These are phyloP conservation scores for Bellardia bayeri DNA, from an alignment of 2,888 invertebrate species.

Conservation along the genomic window DNA sequence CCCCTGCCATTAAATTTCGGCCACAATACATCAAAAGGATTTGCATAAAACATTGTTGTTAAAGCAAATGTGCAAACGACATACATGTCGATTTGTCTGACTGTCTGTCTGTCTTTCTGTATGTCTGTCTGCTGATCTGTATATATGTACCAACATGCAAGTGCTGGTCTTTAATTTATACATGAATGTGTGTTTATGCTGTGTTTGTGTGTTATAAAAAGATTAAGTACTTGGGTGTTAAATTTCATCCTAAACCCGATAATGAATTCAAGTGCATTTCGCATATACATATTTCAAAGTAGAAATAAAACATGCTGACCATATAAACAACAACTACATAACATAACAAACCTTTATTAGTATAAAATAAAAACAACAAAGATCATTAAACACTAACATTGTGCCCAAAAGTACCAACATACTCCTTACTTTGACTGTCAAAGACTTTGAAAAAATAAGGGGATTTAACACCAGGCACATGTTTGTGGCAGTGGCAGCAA, in stretches of 20 bases:
- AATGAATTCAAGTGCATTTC: constrained; percentile 73
- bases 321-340: not conserved
- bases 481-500: constrained; percentile 36
- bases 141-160: constrained; percentile 1
- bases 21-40: constrained; percentile 67
- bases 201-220: constrained; percentile 50
- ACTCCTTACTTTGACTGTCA: constrained; percentile 10
- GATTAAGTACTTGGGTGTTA: constrained; percentile 73
- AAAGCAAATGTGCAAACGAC: constrained; percentile 69
- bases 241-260: constrained; percentile 72
- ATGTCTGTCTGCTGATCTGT: not conserved
- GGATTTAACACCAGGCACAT: not conserved
- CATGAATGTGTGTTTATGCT: not conserved
- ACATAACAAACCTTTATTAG: not conserved
- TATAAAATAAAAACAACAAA: constrained; percentile 9
- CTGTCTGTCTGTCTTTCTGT: constrained; percentile 30
- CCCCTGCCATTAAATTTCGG: constrained; percentile 39
- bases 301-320: constrained; percentile 33
- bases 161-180: constrained; percentile 60
- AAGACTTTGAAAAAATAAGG: not conserved
- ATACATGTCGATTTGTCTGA: not conserved
- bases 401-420: not conserved
- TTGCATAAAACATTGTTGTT: constrained; percentile 69
- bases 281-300: constrained; percentile 50
- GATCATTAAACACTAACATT: constrained; percentile 56